Evolutionary conservation across 35 echinoderm and acorn worm species (phyloP).

Genomic region (Lytechinus pictus): DNA sequence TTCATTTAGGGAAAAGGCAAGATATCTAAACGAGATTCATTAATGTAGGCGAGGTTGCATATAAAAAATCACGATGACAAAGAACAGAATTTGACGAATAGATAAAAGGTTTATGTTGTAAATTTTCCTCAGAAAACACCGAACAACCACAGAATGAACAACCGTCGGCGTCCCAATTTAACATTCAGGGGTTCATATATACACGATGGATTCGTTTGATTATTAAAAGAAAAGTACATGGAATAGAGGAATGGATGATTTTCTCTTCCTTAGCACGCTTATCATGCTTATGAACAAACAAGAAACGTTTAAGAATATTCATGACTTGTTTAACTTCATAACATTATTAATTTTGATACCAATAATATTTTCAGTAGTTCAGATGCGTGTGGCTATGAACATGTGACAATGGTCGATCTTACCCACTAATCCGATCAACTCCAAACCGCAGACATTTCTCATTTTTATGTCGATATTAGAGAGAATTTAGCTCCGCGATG

Average conservation of each 20-base stretch:
- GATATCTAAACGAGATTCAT: too few species aligned
- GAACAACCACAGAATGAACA: background rate
- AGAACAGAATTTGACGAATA: background rate
- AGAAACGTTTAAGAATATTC: background rate
- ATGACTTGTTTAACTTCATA: constrained; percentile 5
- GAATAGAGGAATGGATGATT: background rate
- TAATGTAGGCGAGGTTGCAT: too few species aligned
- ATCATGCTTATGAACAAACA: background rate
- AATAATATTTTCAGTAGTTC: background rate
- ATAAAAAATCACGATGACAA: background rate
- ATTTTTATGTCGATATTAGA: background rate
- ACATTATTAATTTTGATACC: background rate
- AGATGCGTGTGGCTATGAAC: background rate
- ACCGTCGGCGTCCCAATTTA: background rate
- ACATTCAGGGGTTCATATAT: background rate
- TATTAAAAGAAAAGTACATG: background rate
- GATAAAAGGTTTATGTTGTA: background rate
- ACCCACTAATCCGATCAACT: background rate
- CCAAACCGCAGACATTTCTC: background rate
- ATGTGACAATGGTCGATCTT: background rate
- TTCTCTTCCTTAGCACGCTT: background rate
- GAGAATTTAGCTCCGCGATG: background rate
- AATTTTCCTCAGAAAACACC: background rate
- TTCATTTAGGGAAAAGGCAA: too few species aligned
- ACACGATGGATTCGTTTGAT: background rate